A percentile compares a stretch with the other conserved stretches of the same genome.
These are phyloP conservation scores for Crocodylus rhombifer DNA, from an alignment of 2,797 vertebrate genomes.

Conservation along the genomic window DNA sequence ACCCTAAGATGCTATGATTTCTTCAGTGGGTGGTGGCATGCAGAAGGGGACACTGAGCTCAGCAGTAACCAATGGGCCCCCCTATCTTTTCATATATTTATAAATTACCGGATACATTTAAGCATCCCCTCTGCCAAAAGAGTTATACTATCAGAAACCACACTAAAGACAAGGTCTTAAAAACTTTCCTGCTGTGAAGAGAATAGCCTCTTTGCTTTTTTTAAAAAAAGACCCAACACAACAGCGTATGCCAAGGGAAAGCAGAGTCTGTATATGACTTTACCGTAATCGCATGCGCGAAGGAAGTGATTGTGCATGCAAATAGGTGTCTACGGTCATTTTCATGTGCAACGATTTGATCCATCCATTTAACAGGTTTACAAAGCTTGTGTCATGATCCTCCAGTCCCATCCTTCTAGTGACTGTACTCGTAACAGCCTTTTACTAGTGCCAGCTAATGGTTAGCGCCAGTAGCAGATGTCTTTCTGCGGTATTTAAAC, in stretches of 20 bases:
- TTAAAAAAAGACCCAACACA: fast-evolving
- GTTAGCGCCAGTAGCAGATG: not conserved
- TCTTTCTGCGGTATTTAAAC: not conserved
- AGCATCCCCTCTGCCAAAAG: no score
- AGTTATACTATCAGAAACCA: not conserved
- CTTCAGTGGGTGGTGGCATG: not conserved
- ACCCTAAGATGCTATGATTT: no score
- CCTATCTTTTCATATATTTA: not conserved
- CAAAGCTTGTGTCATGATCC: fast-evolving
- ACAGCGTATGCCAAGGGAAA: fast-evolving
- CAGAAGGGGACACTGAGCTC: not conserved
- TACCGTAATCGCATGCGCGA: fast-evolving
- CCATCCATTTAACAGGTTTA: not conserved
- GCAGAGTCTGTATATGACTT: not conserved
- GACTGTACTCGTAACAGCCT: not conserved
- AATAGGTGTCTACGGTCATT: not conserved
- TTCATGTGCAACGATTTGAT: not conserved
- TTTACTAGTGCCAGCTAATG: fast-evolving
- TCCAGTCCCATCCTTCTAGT: not conserved
- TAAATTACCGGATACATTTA: not conserved
- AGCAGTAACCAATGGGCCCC: not conserved
- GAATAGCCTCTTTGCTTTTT: not conserved
- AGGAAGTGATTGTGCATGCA: not conserved
- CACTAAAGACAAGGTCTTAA: not conserved
- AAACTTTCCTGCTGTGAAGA: not conserved